Evolutionary conservation across 2,888 invertebrate genomes (phyloP), one percentile per base, ranked within the genome.

Genomic region (Nebria brevicollis): DNA sequence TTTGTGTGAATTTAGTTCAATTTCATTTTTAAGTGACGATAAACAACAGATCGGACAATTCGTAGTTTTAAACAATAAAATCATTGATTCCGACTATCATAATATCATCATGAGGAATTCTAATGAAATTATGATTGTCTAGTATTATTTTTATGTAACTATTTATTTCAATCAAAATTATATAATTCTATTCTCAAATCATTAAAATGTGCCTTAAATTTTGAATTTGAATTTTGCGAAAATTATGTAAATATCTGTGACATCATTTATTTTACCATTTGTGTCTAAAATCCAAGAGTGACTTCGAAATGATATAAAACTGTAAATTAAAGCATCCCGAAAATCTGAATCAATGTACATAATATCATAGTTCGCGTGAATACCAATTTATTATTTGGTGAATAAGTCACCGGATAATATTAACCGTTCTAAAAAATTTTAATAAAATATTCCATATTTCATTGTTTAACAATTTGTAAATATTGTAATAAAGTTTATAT

Each of bases 401-500:
- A 5, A 34, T 34, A 34, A 34, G 34, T 34, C 34, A 34, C 34
- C 34, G 34, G 34, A 2, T 4, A 34, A 34, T 34, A 34, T 1
- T 34, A 34, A 34, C 34, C 34, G 5, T 34, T 34, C 5, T 4
- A 34, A 34, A 34, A 34, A 34, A 34, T 5, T 34, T 54, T 13
- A 54, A 54, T 6, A 8, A 6, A 54, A 54, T 54, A 54, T 34
- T 34, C 34, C 34, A 7, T 54, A 54, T 54, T 54, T 8, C 54
- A 54, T 13, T 54, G 54, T 54, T 8, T 8, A 54, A 54, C 13
- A 54, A 54, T 54, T 54, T 54, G 54, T 54, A 54, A 54, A 54
- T 54, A 54, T 54, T 54, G 54, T 54, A 54, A 54, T 54, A 54
- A 54, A 54, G 54, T 54, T 54, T 54, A 54, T 54, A 54, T 54